These are phyloP conservation scores for Pterobdella sp. DNA, from an alignment of 2,888 invertebrate genomes.

Conservation along the genomic window DNA sequence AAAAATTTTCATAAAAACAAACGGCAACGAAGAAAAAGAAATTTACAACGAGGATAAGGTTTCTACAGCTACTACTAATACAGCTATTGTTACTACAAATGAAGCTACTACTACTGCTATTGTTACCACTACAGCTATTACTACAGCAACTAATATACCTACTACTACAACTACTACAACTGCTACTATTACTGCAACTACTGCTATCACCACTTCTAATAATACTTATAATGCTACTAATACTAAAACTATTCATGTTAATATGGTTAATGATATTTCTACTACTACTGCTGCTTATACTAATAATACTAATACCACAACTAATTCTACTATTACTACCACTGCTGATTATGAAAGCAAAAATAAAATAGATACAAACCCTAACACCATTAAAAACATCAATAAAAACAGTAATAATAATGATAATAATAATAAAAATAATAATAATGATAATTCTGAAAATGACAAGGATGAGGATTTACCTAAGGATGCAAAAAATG, in stretches of 20 bases:
- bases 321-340: too few species aligned
- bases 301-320: too few species aligned
- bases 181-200: not conserved
- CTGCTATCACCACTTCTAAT: not conserved
- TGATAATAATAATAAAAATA: not conserved
- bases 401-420: slow-evolving; percentile 6
- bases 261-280: not conserved
- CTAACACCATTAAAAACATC: not conserved
- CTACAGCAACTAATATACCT: not conserved
- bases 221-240: not conserved
- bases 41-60: not conserved
- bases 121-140: not conserved
- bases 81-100: not conserved
- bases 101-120: not conserved
- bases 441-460: not conserved
- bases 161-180: not conserved
- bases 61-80: not conserved
- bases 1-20: not conserved
- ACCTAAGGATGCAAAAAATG: too few species aligned
- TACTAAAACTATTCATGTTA: not conserved
- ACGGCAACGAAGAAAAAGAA: not conserved
- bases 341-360: not conserved
- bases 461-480: not conserved
- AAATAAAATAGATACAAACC: not conserved
- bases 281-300: not conserved